Evolutionary conservation across 2,888 invertebrate species (phyloP), one percentile per base, ranked within the genome.

Genomic region (Eueremaeus valkanovi): DNA sequence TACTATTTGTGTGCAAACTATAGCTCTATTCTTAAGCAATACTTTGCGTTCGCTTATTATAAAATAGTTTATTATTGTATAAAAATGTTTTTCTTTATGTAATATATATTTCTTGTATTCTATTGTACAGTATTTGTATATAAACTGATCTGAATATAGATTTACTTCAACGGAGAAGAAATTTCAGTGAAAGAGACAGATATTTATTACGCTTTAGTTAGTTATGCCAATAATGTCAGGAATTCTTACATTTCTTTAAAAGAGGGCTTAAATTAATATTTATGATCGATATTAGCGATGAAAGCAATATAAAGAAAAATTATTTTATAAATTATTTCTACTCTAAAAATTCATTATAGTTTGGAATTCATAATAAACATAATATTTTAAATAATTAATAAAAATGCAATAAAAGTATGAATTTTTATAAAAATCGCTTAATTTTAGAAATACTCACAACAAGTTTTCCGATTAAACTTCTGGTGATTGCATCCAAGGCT

Each of bases 161-260:
- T 61, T 61, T 61, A 29, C 61, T 13, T 24, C 27, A 61, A 31
- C 16, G 13, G 21, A 6, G 21, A 21, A 11, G 36, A n/a, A 36
- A 5, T 36, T 21, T 29, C 16, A 8, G 31, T 61, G 16, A 66
- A 66, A 29, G 66, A 36, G 66, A 66, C 36, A 58, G 58, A 66
- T 36, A 66, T 66, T 66, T 66, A 66, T 66, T 66, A 66, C 18
- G n/a, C 21, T 36, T 36, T 21, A 66, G n/a, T 36, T 31, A 61
- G 29, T 61, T 36, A 36, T 66, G 6, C n/a, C 33, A 66, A 66
- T 66, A 61, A 66, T 66, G 66, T 66, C 18, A 16, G 21, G 33
- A 66, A 36, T 66, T 66, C 29, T n/a, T 33, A 61, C 31, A 31
- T 61, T 61, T 9, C 9, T 24, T 24, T 24, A 55, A 55, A 58